phyloP scores from a whole-genome alignment of 2,113 vertebrate species.

The Seriola rivoliana region DNA sequence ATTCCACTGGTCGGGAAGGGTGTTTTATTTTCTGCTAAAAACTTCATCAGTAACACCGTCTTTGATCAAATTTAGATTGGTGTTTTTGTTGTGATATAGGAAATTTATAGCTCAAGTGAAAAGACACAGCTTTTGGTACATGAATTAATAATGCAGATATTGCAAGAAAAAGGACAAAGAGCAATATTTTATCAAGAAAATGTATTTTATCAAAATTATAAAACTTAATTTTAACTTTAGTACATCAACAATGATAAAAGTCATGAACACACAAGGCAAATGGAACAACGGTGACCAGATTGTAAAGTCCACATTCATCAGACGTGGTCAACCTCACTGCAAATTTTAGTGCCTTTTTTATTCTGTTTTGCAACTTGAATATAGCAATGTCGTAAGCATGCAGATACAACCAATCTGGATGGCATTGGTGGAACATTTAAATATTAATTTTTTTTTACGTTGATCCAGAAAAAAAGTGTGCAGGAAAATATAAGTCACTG shows the following conservation, averaged over 20 bases:
- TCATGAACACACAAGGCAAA: not conserved
- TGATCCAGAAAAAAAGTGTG: constrained; percentile 5
- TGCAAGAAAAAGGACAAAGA: not conserved
- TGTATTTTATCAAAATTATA: too few species aligned
- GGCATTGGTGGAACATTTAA: not conserved
- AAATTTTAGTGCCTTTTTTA: not conserved
- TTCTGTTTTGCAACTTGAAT: not conserved
- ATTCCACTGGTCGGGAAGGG: not conserved
- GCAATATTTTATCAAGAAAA: not conserved
- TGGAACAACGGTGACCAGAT: not conserved
- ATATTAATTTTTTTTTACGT: not conserved
- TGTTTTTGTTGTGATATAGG: not conserved
- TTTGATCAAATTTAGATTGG: not conserved
- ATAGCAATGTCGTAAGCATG: not conserved
- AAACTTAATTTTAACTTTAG: too few species aligned
- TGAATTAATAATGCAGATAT: not conserved
- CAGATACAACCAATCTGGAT: not conserved
- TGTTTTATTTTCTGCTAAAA: not conserved
- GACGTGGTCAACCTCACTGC: not conserved
- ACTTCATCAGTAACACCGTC: not conserved
- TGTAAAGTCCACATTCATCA: not conserved
- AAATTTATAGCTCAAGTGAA: not conserved
- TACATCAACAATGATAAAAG: not conserved
- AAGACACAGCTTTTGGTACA: not conserved
- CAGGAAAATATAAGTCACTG: constrained; percentile 26